Evolutionary conservation across 2,888 invertebrate genomes (phyloP), one percentile per base, ranked within the genome.

Genomic region (Athetis lepigone): DNA sequence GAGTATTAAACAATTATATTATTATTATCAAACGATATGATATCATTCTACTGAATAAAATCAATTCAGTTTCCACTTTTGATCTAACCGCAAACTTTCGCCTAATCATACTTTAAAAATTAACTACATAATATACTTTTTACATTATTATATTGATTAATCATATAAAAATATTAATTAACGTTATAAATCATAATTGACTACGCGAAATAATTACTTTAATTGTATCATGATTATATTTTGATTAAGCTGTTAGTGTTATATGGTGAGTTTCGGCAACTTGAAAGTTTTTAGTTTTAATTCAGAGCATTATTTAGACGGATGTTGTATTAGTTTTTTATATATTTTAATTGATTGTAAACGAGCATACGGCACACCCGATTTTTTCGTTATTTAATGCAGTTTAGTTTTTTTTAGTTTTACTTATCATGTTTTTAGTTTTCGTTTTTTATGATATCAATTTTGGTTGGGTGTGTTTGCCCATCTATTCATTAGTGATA

Each of bases 201-300:
- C 74, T 79, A 85, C 70, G 85, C 84, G 73, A 88, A 87, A 82
- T 83, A 78, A 82, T 85, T 77, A 83, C 64, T 77, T 75, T 79
- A 74, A 83, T 81, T 79, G 77, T 79, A 73, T 52, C 68, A 77
- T 80, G 72, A 87, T 86, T 85, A 85, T 81, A 68, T 83, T 77
- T 86, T 88, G 84, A 91, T 91, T 87, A 87, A 90, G 87, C 81
- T 81, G 87, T 90, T 87, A 86, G 76, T 73, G 63, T 65, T 70
- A 21, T 47, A 51, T 50, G 25, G 39, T 29, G 9, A 19, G 18
- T 21, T 11, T 58, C 79, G 79, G 79, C 49, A 51, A 70, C 70
- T 50, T 78, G 74, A 79, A 73, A 79, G 70, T 54, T 16, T 45
- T 59, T 23, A n/a, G 40, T 50, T 65, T 52, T n/a, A 45, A 6